phyloP scores from a whole-genome alignment of 2,113 vertebrate genomes.

The Zosterops lateralis region DNA sequence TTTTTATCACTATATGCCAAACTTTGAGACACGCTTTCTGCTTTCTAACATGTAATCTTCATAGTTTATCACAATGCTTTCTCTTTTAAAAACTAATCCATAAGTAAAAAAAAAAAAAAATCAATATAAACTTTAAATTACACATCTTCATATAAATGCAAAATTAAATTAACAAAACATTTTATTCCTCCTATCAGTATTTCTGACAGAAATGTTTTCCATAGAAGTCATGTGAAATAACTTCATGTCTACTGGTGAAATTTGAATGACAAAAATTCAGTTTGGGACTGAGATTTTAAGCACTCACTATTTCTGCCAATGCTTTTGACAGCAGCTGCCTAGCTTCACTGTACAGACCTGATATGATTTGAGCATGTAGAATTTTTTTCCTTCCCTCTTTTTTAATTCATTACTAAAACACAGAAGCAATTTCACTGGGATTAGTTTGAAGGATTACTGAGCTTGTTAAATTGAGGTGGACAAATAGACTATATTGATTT shows the following conservation, averaged over 20 bases:
- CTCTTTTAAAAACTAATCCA: background rate
- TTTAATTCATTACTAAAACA: constrained; percentile 38
- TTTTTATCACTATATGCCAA: background rate
- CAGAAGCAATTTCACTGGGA: background rate
- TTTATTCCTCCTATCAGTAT: background rate
- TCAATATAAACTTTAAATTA: background rate
- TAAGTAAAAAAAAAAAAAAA: background rate
- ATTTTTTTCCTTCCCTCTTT: background rate
- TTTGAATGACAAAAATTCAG: background rate
- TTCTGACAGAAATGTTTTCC: background rate
- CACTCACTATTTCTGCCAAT: background rate
- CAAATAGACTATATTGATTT: constrained; percentile 40
- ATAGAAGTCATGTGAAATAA: background rate
- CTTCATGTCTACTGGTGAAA: background rate
- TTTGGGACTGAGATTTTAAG: background rate
- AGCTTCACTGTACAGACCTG: background rate
- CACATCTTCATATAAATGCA: background rate
- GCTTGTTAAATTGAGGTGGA: constrained; percentile 40
- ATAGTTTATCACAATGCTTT: background rate
- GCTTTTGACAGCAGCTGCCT: background rate
- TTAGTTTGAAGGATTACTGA: constrained; percentile 42
- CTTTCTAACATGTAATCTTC: background rate
- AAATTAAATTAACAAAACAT: background rate
- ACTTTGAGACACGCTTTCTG: background rate
- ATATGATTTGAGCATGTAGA: background rate